phyloP scores from a whole-genome alignment of 2,113 vertebrate species.

The Cephalopterus ornatus region DNA sequence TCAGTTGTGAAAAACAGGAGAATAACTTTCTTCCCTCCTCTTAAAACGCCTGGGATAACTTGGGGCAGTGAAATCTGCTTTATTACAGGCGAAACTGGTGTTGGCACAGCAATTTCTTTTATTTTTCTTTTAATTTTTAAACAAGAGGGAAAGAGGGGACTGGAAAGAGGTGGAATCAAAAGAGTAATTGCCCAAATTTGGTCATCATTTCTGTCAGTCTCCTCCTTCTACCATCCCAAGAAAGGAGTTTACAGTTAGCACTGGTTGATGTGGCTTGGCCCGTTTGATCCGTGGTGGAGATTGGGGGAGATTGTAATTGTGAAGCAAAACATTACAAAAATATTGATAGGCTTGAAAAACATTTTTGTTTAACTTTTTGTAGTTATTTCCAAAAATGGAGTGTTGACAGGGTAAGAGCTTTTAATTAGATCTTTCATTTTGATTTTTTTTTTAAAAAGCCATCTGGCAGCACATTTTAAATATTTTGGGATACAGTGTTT shows the following conservation, averaged over 20 bases:
- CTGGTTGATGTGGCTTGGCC: not conserved
- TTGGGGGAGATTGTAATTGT: not conserved
- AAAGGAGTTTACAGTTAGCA: not conserved
- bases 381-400: not conserved
- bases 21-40: not conserved
- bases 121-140: not conserved
- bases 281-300: not conserved
- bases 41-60: not conserved
- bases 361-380: not conserved
- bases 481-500: not conserved
- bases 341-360: not conserved
- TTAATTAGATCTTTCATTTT: slow-evolving; percentile 8
- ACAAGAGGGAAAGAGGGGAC: not conserved
- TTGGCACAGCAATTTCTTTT: not conserved
- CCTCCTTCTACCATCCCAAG: rapidly evolving
- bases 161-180: not conserved
- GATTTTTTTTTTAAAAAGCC: not conserved
- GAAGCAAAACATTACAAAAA: not conserved
- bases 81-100: not conserved
- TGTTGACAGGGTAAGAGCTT: not conserved
- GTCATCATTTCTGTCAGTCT: not conserved
- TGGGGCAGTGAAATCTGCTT: not conserved
- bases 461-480: slow-evolving; percentile 5
- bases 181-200: not conserved
- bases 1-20: not conserved